Percentiles rank a stretch among this genome's conserved stretches.
phyloP scores from a whole-genome alignment of 1,140 invertebrate genomes.

The Trypoxylus dichotomus region DNA sequence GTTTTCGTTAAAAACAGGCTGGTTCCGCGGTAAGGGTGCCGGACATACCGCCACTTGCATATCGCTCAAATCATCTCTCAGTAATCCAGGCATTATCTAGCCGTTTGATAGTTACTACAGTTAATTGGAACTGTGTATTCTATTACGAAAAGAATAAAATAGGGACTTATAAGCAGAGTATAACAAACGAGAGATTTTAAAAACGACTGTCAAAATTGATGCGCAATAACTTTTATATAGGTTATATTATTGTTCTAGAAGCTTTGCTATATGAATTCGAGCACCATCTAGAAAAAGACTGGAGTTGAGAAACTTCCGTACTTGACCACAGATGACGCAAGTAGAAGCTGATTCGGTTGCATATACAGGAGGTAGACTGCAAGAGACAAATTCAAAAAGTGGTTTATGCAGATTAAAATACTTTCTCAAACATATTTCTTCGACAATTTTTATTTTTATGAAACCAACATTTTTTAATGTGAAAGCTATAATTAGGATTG shows the following conservation, averaged over 20 bases:
- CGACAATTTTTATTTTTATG: no score
- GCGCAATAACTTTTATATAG: not conserved
- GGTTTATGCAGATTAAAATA: no score
- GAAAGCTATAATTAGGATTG: no score
- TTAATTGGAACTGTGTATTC: not conserved
- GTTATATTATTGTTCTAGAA: slow-evolving; percentile 30
- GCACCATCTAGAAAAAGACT: not conserved
- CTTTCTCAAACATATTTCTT: no score
- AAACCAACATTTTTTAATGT: no score
- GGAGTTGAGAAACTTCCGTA: no score
- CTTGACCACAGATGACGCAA: not conserved
- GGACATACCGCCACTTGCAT: not conserved
- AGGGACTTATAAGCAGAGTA: not conserved
- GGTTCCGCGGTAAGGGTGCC: not conserved
- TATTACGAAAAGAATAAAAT: not conserved
- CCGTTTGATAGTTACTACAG: not conserved
- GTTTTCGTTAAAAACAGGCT: not conserved
- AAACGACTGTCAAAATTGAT: slow-evolving; percentile 10
- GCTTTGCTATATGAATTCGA: slow-evolving; percentile 18
- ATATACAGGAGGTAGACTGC: no score
- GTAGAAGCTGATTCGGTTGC: no score
- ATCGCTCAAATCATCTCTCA: not conserved
- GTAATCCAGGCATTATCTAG: not conserved
- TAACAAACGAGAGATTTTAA: not conserved
- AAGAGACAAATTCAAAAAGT: no score